Percentiles rank a stretch among this genome's conserved stretches.
Conservation (phyloP, 2,797 vertebrate species). For the Artibeus lituratus region DNA sequence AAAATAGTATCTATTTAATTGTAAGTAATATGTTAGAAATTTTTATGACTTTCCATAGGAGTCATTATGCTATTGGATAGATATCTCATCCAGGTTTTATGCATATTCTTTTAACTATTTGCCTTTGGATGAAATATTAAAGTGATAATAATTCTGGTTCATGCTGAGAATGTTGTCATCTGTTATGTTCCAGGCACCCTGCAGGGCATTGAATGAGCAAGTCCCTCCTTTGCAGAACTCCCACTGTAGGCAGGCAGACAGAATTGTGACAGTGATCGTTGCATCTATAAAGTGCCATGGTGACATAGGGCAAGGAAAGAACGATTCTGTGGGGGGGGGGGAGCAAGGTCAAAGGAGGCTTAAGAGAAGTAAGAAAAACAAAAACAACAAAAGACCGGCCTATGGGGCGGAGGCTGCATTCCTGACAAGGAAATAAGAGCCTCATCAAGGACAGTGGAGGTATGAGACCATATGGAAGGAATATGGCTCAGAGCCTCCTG, state of each 20-base stretch:
- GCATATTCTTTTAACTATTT: background rate
- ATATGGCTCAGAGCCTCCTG: background rate
- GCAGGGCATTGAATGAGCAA: background rate
- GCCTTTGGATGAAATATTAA: background rate
- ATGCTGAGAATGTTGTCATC: background rate
- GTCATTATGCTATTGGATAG: background rate
- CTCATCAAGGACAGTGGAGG: background rate
- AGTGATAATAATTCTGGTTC: background rate
- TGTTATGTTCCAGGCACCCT: background rate
- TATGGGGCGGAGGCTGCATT: background rate
- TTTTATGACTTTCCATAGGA: background rate
- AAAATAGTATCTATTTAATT: slow-evolving; percentile 1
- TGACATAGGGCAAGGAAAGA: background rate
- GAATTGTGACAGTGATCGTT: background rate
- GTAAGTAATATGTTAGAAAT: slow-evolving; percentile 2
- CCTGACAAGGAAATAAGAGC: background rate
- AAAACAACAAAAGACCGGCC: background rate
- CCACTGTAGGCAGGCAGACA: background rate
- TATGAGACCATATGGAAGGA: background rate
- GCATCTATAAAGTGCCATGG: fast-evolving
- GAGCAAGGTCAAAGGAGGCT: background rate
- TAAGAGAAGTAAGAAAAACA: background rate
- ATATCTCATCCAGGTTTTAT: background rate
- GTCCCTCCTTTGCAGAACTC: background rate
- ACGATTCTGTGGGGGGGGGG: background rate